A percentile compares a stretch with the other conserved stretches of the same genome.
Evolutionary conservation across 1,140 invertebrate genomes (phyloP).

Genomic region (Aphelenchoides fujianensis): DNA sequence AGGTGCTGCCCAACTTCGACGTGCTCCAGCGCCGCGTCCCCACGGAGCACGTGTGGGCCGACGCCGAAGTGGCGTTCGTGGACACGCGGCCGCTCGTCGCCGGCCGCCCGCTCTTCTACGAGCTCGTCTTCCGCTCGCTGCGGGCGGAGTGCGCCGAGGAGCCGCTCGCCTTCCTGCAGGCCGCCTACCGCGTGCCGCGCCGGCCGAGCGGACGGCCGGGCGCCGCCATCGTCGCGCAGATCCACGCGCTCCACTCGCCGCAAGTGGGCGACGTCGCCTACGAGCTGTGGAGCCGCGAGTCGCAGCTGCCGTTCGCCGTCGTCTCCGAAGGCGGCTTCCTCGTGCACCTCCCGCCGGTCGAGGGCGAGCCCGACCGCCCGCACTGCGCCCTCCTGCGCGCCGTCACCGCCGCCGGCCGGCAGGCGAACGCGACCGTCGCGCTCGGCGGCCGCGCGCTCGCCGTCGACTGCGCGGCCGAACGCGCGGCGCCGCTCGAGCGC

Average conservation of each 20-base stretch:
- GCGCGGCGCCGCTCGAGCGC: neutral
- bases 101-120: slow-evolving; percentile 2
- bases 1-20: slow-evolving; percentile 22
- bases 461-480: neutral
- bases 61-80: neutral
- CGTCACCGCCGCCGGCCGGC: neutral
- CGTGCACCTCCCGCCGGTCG: neutral
- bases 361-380: neutral
- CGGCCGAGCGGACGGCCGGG: neutral
- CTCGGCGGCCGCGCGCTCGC: neutral
- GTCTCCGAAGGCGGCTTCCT: neutral
- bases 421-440: neutral
- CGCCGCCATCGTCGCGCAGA: slow-evolving; percentile 1
- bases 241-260: neutral
- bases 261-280: neutral
- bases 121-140: slow-evolving; percentile 7
- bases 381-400: neutral
- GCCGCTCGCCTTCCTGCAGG: neutral
- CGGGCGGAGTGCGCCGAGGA: neutral
- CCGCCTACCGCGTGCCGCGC: neutral
- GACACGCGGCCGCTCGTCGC: neutral
- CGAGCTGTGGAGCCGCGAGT: neutral
- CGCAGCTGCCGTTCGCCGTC: neutral
- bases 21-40: slow-evolving; percentile 1
- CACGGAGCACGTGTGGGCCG: neutral